Conservation (phyloP, 1,140 invertebrate species). For the Metopolophium dirhodum region DNA sequence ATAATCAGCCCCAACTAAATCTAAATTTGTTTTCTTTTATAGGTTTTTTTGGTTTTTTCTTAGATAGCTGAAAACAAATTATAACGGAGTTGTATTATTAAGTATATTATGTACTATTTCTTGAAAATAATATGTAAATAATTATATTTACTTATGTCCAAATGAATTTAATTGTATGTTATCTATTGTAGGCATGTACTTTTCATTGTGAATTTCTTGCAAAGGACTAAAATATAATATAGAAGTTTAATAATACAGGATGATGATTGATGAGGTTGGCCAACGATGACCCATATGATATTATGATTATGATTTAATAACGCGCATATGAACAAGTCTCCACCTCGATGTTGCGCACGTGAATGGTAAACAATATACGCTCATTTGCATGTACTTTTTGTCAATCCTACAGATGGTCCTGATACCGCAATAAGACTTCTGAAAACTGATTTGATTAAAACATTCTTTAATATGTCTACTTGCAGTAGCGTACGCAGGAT, state of each 20-base stretch:
- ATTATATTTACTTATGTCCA: not conserved
- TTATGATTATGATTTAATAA: too few relatives aligned
- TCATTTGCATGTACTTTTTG: too few relatives aligned
- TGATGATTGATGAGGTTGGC: too few relatives aligned
- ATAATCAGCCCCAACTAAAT: not conserved
- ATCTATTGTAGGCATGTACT: not conserved
- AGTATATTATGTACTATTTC: not conserved
- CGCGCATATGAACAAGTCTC: too few relatives aligned
- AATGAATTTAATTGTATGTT: conserved; percentile 25
- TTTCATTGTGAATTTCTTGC: not conserved
- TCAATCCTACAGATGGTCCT: too few relatives aligned
- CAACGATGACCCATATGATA: too few relatives aligned
- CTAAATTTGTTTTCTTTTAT: not conserved
- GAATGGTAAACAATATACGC: too few relatives aligned
- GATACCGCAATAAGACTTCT: too few relatives aligned
- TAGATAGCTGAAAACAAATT: not conserved
- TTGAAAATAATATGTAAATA: not conserved
- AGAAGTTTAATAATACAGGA: not conserved
- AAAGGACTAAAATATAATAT: conserved; percentile 2
- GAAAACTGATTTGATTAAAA: too few relatives aligned
- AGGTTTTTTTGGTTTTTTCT: not conserved
- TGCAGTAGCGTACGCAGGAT: too few relatives aligned
- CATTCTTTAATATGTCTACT: too few relatives aligned
- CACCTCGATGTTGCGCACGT: too few relatives aligned
- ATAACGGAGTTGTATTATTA: not conserved